These are phyloP conservation scores for Nerophis lumbriciformis DNA, from an alignment of 2,113 vertebrate genomes.

Conservation along the genomic window DNA sequence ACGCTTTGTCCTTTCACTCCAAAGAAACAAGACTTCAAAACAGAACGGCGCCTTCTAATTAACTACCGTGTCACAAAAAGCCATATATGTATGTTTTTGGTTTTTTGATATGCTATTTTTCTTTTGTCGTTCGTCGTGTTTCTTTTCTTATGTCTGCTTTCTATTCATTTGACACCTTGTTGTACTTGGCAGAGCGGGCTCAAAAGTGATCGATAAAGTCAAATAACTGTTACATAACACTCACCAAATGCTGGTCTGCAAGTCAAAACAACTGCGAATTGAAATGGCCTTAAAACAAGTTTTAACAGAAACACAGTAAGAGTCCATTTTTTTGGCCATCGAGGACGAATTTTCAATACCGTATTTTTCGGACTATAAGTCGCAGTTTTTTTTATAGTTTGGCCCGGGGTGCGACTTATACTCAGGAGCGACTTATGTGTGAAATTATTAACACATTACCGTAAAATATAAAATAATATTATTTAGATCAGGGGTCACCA, in stretches of 20 bases:
- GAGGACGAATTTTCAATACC: too few relatives aligned
- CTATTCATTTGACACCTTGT: neutral
- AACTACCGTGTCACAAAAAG: too few relatives aligned
- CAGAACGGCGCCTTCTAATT: neutral
- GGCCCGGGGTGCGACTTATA: too few relatives aligned
- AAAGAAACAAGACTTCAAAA: slow-evolving; percentile 8
- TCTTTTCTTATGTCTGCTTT: neutral
- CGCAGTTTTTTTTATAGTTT: too few relatives aligned
- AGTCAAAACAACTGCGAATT: neutral
- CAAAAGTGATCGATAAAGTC: slow-evolving; percentile 1
- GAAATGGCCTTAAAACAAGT: too few relatives aligned
- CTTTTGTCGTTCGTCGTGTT: neutral
- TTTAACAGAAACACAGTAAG: too few relatives aligned
- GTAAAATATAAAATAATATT: too few relatives aligned
- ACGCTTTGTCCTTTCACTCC: slow-evolving; percentile 7
- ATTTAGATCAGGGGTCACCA: too few relatives aligned
- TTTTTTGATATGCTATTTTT: neutral
- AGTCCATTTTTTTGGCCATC: too few relatives aligned
- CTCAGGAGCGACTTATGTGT: too few relatives aligned
- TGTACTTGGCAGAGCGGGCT: neutral
- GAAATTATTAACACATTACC: too few relatives aligned
- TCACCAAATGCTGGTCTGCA: neutral
- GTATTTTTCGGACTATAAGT: too few relatives aligned
- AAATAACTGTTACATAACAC: neutral
- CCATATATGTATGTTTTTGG: neutral